Percentiles rank a stretch among this genome's conserved stretches.
Conservation (phyloP, 2,888 invertebrate genomes). For the Cheilosia vernalis region DNA sequence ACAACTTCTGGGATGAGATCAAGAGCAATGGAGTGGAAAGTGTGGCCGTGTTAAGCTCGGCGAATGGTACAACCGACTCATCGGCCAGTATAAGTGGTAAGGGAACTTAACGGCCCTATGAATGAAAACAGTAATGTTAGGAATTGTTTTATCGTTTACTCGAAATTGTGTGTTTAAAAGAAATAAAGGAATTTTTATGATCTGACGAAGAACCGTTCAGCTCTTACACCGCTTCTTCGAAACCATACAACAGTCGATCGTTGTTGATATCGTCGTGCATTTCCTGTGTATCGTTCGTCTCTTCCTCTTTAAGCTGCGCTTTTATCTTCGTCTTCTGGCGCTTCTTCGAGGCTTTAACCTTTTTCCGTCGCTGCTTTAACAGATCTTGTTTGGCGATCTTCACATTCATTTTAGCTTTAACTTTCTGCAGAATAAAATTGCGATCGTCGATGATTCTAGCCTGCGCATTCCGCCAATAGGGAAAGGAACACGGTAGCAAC, state of each 20-base stretch:
- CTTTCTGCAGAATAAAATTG: slow-evolving; percentile 28
- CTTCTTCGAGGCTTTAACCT: slow-evolving; percentile 28
- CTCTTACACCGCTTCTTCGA: background rate
- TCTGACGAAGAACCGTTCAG: background rate
- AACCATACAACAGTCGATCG: slow-evolving; percentile 51
- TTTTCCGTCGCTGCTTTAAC: background rate
- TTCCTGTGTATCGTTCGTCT: slow-evolving; percentile 27
- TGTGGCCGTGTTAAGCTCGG: background rate
- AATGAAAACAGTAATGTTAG: background rate
- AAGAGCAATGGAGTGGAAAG: slow-evolving; percentile 49
- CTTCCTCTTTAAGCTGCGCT: background rate
- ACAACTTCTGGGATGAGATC: slow-evolving; percentile 69
- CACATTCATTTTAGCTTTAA: slow-evolving; percentile 4
- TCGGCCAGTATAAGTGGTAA: slow-evolving; percentile 19
- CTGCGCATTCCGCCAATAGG: slow-evolving; percentile 27
- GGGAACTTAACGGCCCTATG: background rate
- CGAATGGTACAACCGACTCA: slow-evolving; percentile 15
- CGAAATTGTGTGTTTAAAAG: background rate
- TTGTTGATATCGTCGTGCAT: slow-evolving; percentile 49
- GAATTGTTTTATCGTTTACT: slow-evolving; percentile 16
- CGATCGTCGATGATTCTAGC: slow-evolving; percentile 45
- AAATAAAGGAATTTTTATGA: slow-evolving; percentile 15
- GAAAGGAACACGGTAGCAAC: slow-evolving; percentile 79
- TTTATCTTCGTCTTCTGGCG: slow-evolving; percentile 8
- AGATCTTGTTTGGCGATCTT: background rate